phyloP scores from a whole-genome alignment of 1,140 invertebrate species.

The Nylanderia fulva region DNA sequence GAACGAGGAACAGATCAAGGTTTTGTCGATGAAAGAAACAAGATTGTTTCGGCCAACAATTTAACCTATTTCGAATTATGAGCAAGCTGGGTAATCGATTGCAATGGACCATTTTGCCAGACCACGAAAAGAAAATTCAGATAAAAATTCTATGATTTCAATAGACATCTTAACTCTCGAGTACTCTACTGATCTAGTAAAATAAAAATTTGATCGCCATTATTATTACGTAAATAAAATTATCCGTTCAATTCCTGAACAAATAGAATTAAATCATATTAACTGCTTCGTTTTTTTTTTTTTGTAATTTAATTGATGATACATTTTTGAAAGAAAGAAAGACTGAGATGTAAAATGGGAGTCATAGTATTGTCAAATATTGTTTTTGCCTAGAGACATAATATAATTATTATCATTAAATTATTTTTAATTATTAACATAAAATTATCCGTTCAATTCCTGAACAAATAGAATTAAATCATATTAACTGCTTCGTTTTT shows the following conservation, averaged over 20 bases:
- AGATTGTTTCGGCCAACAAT: slow-evolving; percentile 43
- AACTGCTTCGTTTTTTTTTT: not conserved
- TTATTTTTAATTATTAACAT: too few relatives aligned
- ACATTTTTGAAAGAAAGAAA: not conserved
- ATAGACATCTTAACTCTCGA: not conserved
- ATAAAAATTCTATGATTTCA: not conserved
- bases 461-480: not conserved
- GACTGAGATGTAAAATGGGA: not conserved
- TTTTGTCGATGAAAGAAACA: slow-evolving; percentile 62
- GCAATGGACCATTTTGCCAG: not conserved
- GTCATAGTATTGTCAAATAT: not conserved
- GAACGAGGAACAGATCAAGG: slow-evolving; percentile 67
- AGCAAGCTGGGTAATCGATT: not conserved
- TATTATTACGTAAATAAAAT: not conserved
- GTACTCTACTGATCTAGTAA: not conserved
- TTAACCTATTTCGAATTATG: slow-evolving; percentile 44
- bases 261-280: not conserved
- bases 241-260: not conserved
- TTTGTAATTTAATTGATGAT: not conserved
- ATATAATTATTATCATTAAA: too few relatives aligned
- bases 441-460: not conserved
- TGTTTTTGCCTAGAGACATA: not conserved
- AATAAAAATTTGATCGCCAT: not conserved
- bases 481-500: not conserved
- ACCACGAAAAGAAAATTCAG: not conserved